Evolutionary conservation across 2,797 vertebrate genomes (phyloP), one percentile per base, ranked within the genome.

Genomic region (Melanotaenia parkinsoni): DNA sequence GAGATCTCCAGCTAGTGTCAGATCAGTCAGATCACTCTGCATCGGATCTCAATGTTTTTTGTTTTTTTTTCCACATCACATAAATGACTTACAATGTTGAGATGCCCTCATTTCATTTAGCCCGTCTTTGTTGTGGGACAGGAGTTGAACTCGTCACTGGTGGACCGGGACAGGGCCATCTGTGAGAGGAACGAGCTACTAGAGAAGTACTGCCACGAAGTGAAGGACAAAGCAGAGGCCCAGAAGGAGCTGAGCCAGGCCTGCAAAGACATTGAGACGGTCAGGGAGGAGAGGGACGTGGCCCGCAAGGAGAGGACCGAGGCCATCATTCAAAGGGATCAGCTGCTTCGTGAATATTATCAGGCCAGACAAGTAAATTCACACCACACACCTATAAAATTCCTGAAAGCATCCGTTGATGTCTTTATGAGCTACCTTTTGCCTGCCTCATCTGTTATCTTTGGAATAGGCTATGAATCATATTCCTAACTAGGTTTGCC

Each of bases 191-290:
- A 97, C 72, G 97, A 98, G 88, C 94, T 98, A 76, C 94, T 98
- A 88, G 97, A 98, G 91, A 98, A 97, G 83, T 97, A 96, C 89
- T 96, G 96, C 86, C 95, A 96, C 43, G 97, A 97, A 91, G 96
- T 96, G 76, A 97, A 96, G 92, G 96, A 96, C 93, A 96, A 97
- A 93, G 94, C 95, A 4, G 96, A 97, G 91, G 95, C 96, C 63
- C 95, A 96, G 89, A 96, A 96, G 86, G 96, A 97, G 78, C 91
- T 97, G 89, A 96, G 96, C 86, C 97, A 98, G 94, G 97, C 96
- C 74, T 96, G 95, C 91, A 96, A 96, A 87, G 96, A 97, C 92
- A 96, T 97, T 22, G 96, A 97, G 90, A 96, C 93, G 1, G 96
- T 96, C 82, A 95, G 96, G 58, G 95, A 97, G 92, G 96, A 96